Evolutionary conservation across 1,140 invertebrate species (phyloP).

Genomic region (Choristoneura fumiferana): DNA sequence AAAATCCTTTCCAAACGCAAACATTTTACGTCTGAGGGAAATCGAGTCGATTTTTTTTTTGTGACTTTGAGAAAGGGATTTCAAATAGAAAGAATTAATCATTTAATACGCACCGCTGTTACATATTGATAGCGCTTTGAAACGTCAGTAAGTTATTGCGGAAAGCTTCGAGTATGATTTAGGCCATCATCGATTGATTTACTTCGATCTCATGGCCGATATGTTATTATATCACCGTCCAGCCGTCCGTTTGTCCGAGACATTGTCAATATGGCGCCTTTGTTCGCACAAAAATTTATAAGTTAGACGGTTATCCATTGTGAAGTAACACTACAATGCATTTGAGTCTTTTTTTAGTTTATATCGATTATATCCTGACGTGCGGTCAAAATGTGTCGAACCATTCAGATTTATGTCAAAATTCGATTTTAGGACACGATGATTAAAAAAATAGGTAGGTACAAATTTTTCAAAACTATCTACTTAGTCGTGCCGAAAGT

Average conservation of each 20-base stretch:
- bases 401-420: slow-evolving; percentile 68
- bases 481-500: too few relatives aligned
- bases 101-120: slow-evolving; percentile 32
- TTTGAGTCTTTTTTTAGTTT: slow-evolving; percentile 64
- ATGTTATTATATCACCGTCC: slow-evolving; percentile 68
- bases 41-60: slow-evolving; percentile 68
- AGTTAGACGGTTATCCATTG: slow-evolving; percentile 72
- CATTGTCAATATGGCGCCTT: slow-evolving; percentile 73
- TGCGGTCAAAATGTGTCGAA: slow-evolving; percentile 74
- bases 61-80: slow-evolving; percentile 5
- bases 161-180: slow-evolving; percentile 47
- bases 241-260: slow-evolving; percentile 57
- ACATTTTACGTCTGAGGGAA: slow-evolving; percentile 71
- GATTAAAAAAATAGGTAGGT: too few relatives aligned
- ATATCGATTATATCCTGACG: slow-evolving; percentile 70
- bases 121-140: slow-evolving; percentile 40
- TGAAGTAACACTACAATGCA: slow-evolving; percentile 58
- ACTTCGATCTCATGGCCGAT: slow-evolving; percentile 59
- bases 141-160: slow-evolving; percentile 31
- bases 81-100: slow-evolving; percentile 8
- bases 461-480: too few relatives aligned
- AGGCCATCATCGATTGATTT: slow-evolving; percentile 67
- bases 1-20: slow-evolving; percentile 69
- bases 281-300: slow-evolving; percentile 75
- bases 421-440: slow-evolving; percentile 22